phyloP scores from a whole-genome alignment of 2,113 vertebrate species.

The Brachypodius melanocephalos region DNA sequence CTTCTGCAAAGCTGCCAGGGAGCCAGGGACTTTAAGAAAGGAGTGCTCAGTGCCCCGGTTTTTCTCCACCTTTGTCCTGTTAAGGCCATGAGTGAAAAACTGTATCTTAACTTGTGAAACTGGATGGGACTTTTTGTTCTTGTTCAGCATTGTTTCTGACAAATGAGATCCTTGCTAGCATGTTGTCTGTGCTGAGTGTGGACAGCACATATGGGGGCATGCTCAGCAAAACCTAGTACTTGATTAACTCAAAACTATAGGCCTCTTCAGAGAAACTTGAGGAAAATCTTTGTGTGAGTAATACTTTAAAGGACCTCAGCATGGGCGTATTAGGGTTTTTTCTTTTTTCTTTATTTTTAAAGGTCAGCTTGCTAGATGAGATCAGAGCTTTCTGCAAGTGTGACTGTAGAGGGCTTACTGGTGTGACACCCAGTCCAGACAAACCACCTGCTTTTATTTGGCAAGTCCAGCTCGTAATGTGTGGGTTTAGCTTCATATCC shows the following conservation, averaged over 20 bases:
- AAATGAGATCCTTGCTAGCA: not conserved
- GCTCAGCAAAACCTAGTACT: not conserved
- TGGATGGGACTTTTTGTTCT: not conserved
- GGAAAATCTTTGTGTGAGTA: not conserved
- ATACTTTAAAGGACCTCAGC: not conserved
- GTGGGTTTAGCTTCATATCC: not conserved
- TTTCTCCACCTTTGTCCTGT: not conserved
- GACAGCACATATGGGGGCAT: not conserved
- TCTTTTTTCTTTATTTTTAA: not conserved
- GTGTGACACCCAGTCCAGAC: not conserved
- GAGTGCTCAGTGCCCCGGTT: rapidly evolving
- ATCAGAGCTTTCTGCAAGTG: not conserved
- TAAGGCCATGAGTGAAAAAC: not conserved
- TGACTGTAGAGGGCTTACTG: not conserved
- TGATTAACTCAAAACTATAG: not conserved
- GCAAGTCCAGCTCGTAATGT: not conserved
- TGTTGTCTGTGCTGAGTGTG: not conserved
- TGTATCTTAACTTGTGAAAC: not conserved
- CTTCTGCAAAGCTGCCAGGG: not conserved
- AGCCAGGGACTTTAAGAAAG: not conserved
- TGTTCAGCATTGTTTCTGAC: not conserved
- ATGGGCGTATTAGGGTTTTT: not conserved
- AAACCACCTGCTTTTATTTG: not conserved
- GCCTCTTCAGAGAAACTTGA: not conserved
- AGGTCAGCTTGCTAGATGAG: not conserved